phyloP scores from a whole-genome alignment of 2,113 vertebrate genomes.

The Suncus etruscus region DNA sequence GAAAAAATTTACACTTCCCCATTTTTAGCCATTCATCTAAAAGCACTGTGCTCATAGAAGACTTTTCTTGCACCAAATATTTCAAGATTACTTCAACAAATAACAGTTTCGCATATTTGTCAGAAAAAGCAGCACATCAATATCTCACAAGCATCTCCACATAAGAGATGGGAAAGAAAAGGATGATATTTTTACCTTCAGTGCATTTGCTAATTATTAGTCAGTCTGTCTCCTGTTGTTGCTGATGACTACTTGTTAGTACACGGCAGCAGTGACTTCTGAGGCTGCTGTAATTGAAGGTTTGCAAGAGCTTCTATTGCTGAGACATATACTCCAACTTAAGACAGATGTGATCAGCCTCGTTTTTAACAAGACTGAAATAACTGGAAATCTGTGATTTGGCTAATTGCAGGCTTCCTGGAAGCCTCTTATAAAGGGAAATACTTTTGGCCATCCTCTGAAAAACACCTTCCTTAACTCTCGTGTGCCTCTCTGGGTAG shows the following conservation, averaged over 20 bases:
- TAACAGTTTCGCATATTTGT: slow-evolving; percentile 75
- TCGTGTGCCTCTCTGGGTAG: slow-evolving; percentile 10
- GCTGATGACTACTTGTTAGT: slow-evolving; percentile 75
- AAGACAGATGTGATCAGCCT: slow-evolving; percentile 77
- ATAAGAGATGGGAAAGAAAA: slow-evolving; percentile 81
- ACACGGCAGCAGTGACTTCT: slow-evolving; percentile 63
- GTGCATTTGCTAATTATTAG: slow-evolving; percentile 80
- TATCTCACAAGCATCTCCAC: slow-evolving; percentile 64
- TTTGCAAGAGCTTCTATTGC: slow-evolving; percentile 69
- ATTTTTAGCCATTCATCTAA: slow-evolving; percentile 36
- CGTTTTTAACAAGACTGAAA: slow-evolving; percentile 77
- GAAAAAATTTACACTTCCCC: slow-evolving; percentile 70
- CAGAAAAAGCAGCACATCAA: slow-evolving; percentile 74
- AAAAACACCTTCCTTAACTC: slow-evolving; percentile 64
- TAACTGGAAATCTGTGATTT: slow-evolving; percentile 80
- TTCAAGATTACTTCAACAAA: slow-evolving; percentile 78
- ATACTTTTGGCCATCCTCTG: slow-evolving; percentile 65
- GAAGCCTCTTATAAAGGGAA: slow-evolving; percentile 68
- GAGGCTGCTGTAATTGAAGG: slow-evolving; percentile 77
- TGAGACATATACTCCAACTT: slow-evolving; percentile 62
- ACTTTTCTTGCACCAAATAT: slow-evolving; percentile 70
- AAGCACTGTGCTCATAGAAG: slow-evolving; percentile 76
- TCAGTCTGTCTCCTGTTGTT: slow-evolving; percentile 77
- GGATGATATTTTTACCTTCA: slow-evolving; percentile 80
- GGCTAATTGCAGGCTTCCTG: slow-evolving; percentile 78